phyloP scores from a whole-genome alignment of 2,113 vertebrate species.

The Boleophthalmus pectinirostris region DNA sequence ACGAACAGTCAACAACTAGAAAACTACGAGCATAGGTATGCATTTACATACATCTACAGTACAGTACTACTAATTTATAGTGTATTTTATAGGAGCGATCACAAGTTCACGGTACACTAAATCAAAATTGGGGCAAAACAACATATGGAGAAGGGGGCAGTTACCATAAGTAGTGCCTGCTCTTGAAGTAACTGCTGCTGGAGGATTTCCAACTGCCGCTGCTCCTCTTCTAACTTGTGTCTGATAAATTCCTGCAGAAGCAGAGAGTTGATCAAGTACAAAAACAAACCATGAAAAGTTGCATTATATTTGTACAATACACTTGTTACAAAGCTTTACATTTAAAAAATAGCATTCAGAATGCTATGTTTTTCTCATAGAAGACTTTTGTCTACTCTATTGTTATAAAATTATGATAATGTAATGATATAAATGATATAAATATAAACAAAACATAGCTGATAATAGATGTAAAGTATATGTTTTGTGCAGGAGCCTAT shows the following conservation, averaged over 20 bases:
- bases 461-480: background rate
- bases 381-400: background rate
- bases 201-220: constrained; percentile 92
- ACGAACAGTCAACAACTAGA: constrained; percentile 15
- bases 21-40: background rate
- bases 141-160: constrained; percentile 18
- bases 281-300: constrained; percentile 16
- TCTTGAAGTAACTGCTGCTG: constrained; percentile 96
- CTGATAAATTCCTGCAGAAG: constrained; percentile 88
- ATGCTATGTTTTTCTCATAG: background rate
- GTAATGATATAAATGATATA: background rate
- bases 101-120: no score
- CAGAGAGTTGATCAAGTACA: constrained; percentile 27
- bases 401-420: background rate
- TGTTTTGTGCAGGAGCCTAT: background rate
- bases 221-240: constrained; percentile 93
- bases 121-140: background rate
- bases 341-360: constrained; percentile 25
- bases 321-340: constrained; percentile 4
- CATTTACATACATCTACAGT: background rate
- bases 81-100: no score
- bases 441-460: background rate
- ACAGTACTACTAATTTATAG: background rate
- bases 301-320: background rate
- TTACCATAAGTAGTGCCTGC: constrained; percentile 94